phyloP scores from a whole-genome alignment of 2,888 invertebrate species.

The Caenorhabditis becei region DNA sequence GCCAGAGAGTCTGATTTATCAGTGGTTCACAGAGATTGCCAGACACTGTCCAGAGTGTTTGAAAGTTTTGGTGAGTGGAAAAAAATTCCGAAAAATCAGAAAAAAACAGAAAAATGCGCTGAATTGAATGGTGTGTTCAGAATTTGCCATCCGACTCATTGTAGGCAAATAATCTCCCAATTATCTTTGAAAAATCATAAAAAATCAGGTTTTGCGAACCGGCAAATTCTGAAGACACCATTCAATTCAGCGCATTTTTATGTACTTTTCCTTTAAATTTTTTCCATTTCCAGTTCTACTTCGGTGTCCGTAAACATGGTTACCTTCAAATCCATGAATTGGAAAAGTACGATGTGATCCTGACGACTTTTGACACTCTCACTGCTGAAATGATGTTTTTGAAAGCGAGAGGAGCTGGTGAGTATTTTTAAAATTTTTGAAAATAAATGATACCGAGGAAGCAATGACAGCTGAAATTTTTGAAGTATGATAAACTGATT shows the following conservation, averaged over 20 bases:
- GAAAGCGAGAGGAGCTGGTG: slow-evolving; percentile 77
- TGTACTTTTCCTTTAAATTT: neutral
- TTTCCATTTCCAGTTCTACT: slow-evolving; percentile 64
- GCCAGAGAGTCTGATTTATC: slow-evolving; percentile 86
- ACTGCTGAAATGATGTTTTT: slow-evolving; percentile 86
- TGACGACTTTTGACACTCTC: slow-evolving; percentile 87
- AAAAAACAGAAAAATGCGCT: neutral
- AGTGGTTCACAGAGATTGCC: slow-evolving; percentile 87
- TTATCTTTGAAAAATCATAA: too few species aligned
- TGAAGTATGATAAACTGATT: too few species aligned
- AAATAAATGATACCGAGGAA: too few species aligned
- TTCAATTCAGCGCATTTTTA: too few species aligned
- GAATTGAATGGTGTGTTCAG: too few species aligned
- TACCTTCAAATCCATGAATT: slow-evolving; percentile 83
- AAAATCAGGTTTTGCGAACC: too few species aligned
- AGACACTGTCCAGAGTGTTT: slow-evolving; percentile 78
- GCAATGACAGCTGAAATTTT: too few species aligned
- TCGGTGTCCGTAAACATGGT: slow-evolving; percentile 64
- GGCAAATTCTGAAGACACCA: too few species aligned
- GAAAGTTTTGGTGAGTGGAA: slow-evolving; percentile 63
- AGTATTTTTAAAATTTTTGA: too few species aligned
- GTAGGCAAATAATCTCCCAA: too few species aligned
- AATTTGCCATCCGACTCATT: too few species aligned
- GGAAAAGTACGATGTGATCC: slow-evolving; percentile 86
- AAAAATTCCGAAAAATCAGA: too few species aligned